Base-by-base conservation (phyloP, 2,888 invertebrate species). In the Rhamnusium bicolor region DNA sequence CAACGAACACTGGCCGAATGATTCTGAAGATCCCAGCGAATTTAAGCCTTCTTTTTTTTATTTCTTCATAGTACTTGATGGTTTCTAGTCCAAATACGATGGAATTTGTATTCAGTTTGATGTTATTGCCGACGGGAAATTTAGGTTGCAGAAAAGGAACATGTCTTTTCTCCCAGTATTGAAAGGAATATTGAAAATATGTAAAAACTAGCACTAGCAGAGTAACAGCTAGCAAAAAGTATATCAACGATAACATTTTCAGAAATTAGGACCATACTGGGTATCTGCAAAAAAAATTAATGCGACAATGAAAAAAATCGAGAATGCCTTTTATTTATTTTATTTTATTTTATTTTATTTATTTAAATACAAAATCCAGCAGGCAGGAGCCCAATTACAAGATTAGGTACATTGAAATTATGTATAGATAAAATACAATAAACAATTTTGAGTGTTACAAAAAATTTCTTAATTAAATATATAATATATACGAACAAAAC, bases 121-220 rank as follows among this genome's bases (percentile, higher is more conserved):
- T 71, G 18, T 62, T 69, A 60, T 80, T 83, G 16, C 86, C 86
- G 21, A 83, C 79, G 0, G 84, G 84, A 56, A 85, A 82, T 5
- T 61, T 71, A 1, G 85, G 85, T 49, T 76, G 54, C 4, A 81
- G 60, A 24, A 70, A 78, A 2, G 80, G 80, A 2, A 85, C 73
- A 1, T 79, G 78, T 29, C 72, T 74, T 24, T 75, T 81, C 53
- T 79, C 71, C 85, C 85, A 86, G 54, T 83, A 76, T 21, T 71
- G 58, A 62, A 71, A 79, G 7, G 71, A 49, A 47, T 69, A 24
- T n/a, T 75, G 68, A 65, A 78, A 75, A 40, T 74, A 75, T n/a
- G 54, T 10, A 12, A 19, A 32, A 16, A 69, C 27, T 12, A 47
- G 6, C n/a, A 29, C 51, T 8, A 65, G 10, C 0, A 65, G 16